phyloP scores from a whole-genome alignment of 2,113 vertebrate species.

The Sorex araneus region DNA sequence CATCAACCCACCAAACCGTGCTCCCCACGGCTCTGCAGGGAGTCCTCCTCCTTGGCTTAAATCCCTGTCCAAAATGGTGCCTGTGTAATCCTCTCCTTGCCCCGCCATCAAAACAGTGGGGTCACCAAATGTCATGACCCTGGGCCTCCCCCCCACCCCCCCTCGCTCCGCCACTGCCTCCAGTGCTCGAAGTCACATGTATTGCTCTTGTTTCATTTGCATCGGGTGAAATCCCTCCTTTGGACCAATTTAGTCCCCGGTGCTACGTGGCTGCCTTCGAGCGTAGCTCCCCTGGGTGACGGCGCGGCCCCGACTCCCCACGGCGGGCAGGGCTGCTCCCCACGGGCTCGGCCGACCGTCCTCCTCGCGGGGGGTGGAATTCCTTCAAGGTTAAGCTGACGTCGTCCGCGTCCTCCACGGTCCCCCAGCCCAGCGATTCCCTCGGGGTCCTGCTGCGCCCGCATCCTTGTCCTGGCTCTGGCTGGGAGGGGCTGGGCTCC shows the following conservation, averaged over 20 bases:
- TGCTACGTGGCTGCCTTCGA: constrained; percentile 82
- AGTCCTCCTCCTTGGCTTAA: background rate
- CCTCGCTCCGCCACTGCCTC: constrained; percentile 81
- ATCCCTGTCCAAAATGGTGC: constrained; percentile 75
- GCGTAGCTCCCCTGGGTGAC: constrained; percentile 60
- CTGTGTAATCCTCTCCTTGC: constrained; percentile 67
- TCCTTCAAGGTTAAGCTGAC: background rate
- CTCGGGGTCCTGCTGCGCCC: background rate
- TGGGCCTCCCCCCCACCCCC: constrained; percentile 86
- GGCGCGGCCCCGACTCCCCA: too few relatives aligned
- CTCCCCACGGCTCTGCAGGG: background rate
- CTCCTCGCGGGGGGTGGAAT: constrained; percentile 63
- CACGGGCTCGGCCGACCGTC: constrained; percentile 50
- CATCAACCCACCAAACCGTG: background rate
- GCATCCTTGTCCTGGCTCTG: background rate
- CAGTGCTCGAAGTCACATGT: constrained; percentile 91
- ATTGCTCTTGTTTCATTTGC: constrained; percentile 92
- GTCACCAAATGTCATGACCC: constrained; percentile 86
- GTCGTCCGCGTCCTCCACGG: background rate
- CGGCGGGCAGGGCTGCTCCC: constrained; percentile 63
- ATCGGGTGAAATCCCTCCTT: constrained; percentile 92
- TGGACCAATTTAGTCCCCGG: constrained; percentile 87
- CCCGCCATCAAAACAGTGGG: constrained; percentile 89
- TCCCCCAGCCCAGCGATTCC: background rate
- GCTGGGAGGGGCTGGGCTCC: background rate